Percentiles rank a stretch among this genome's conserved stretches.
Conservation (phyloP, 2,113 vertebrate genomes). For the Pseudonaja textilis region DNA sequence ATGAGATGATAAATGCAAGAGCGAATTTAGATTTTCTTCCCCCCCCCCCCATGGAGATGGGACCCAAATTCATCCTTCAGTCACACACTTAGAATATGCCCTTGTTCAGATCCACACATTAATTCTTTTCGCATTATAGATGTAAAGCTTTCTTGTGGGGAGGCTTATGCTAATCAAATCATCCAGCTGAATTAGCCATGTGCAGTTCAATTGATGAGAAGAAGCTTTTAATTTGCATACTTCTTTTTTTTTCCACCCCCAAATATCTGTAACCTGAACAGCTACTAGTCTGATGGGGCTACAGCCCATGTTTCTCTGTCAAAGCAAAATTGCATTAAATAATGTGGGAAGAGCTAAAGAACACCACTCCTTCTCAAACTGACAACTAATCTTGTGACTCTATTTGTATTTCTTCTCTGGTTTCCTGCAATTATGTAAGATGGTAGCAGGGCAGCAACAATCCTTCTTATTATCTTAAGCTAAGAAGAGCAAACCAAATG, state of each 20-base stretch:
- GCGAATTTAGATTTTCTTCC: not conserved
- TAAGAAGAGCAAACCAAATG: not conserved
- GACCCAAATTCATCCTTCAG: slow-evolving; percentile 17
- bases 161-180: slow-evolving; percentile 36
- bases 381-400: not conserved
- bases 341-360: not conserved
- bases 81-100: slow-evolving; percentile 22
- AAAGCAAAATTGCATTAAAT: not conserved
- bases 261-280: not conserved
- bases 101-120: slow-evolving; percentile 40
- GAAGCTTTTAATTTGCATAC: slow-evolving; percentile 58
- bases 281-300: not conserved
- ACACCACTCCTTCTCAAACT: not conserved
- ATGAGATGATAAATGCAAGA: slow-evolving; percentile 8
- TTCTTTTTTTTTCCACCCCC: not conserved
- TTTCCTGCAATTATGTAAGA: not conserved
- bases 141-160: slow-evolving; percentile 57
- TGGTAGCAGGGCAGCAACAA: not conserved
- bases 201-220: slow-evolving; percentile 65
- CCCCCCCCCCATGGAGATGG: not conserved
- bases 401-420: not conserved
- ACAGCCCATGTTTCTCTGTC: not conserved
- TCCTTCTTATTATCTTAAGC: not conserved
- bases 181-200: slow-evolving; percentile 45
- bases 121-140: slow-evolving; percentile 45